Evolutionary conservation across 2,797 vertebrate genomes (phyloP).

Genomic region (Anguilla megastoma): DNA sequence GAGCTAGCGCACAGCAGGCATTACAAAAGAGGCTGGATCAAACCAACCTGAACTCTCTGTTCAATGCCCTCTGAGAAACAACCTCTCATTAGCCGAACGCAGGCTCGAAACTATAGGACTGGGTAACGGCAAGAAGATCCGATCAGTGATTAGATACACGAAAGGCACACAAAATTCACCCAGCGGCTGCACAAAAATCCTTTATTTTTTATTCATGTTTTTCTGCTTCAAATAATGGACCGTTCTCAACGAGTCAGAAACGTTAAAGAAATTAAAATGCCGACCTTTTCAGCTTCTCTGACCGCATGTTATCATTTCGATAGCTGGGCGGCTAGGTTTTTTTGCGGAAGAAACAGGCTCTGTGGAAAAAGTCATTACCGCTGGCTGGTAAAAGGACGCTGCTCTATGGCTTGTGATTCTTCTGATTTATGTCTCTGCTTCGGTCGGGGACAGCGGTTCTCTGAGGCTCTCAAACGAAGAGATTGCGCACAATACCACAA

Average conservation of each 20-base stretch:
- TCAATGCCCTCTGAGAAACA: constrained; percentile 8
- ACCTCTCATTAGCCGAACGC: not conserved
- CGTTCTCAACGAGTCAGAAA: not conserved
- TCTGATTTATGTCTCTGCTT: not conserved
- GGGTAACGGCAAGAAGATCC: not conserved
- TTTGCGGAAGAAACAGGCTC: not conserved
- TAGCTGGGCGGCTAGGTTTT: not conserved
- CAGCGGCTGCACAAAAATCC: not conserved
- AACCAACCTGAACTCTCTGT: not conserved
- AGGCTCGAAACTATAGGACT: not conserved
- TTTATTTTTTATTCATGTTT: not conserved
- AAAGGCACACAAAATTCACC: not conserved
- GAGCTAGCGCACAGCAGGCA: not conserved
- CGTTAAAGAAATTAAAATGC: not conserved
- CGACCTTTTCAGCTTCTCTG: not conserved
- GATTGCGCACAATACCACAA: not conserved
- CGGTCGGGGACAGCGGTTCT: not conserved
- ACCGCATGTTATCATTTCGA: not conserved
- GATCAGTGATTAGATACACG: not conserved
- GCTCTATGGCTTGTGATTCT: not conserved
- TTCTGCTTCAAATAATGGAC: not conserved
- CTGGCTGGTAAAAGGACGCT: not conserved
- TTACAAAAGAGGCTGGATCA: not conserved
- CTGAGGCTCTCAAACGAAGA: not conserved
- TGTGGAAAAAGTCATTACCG: not conserved